Percentiles rank a stretch among this genome's conserved stretches.
These are phyloP conservation scores for Salvator merianae DNA, from an alignment of 2,113 vertebrate genomes.

Conservation along the genomic window DNA sequence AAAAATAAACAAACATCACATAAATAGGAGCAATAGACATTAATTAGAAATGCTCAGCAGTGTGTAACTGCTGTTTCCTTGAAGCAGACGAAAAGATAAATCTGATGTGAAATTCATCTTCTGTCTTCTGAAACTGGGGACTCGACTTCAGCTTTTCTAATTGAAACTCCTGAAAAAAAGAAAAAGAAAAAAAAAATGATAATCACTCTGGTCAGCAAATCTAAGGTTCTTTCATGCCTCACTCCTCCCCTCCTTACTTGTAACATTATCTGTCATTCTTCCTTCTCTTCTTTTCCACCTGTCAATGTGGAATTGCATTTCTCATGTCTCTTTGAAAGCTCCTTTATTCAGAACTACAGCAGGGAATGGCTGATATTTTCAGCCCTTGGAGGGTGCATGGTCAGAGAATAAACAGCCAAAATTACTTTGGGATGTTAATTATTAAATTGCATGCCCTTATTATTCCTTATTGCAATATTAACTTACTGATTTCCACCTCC, in stretches of 20 bases:
- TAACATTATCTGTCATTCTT: neutral
- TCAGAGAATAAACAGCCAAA: too few species aligned
- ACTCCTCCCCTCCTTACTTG: neutral
- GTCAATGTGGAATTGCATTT: neutral
- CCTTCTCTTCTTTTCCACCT: neutral
- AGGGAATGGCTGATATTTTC: too few species aligned
- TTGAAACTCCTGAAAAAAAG: too few species aligned
- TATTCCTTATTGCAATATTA: too few species aligned
- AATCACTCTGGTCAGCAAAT: neutral
- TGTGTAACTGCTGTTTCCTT: constrained; percentile 7
- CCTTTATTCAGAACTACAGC: too few species aligned
- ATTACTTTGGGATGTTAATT: too few species aligned
- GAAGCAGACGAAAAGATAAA: constrained; percentile 10
- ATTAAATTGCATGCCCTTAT: too few species aligned
- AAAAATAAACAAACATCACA: constrained; percentile 13
- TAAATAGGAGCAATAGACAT: neutral
- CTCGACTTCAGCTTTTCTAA: neutral
- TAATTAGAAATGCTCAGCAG: constrained; percentile 10
- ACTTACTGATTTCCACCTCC: too few species aligned
- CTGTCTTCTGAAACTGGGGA: neutral
- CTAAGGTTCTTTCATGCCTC: neutral
- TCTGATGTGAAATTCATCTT: neutral
- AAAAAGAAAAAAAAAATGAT: too few species aligned
- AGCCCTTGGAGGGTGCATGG: too few species aligned
- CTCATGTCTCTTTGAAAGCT: neutral